phyloP scores from a whole-genome alignment of 2,797 vertebrate genomes.

The Adelosebastes latens region DNA sequence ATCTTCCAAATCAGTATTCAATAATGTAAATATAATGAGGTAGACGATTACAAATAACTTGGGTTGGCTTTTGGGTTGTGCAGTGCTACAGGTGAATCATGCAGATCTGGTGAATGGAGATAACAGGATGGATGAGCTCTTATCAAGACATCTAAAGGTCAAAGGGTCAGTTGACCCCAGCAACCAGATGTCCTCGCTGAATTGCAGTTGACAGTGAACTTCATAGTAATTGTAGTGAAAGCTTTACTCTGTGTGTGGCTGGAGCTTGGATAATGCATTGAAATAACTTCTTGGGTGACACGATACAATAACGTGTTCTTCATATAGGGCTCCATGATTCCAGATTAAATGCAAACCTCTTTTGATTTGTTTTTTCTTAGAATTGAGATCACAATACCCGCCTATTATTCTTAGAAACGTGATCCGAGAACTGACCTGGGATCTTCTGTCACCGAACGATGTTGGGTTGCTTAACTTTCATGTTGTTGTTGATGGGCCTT shows the following conservation, averaged over 20 bases:
- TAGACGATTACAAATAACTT: neutral
- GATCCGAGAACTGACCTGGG: neutral
- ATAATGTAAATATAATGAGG: neutral
- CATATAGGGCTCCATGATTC: neutral
- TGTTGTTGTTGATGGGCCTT: slow-evolving; percentile 6
- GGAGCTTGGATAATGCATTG: neutral
- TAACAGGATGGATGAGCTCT: neutral
- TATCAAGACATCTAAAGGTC: neutral
- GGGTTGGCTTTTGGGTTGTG: neutral
- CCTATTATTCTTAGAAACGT: neutral
- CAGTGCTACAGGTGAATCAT: neutral
- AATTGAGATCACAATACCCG: neutral
- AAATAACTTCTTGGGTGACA: neutral
- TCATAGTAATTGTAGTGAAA: neutral
- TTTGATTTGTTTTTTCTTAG: neutral
- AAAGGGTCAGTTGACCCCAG: neutral
- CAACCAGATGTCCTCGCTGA: neutral
- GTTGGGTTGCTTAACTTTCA: slow-evolving; percentile 5
- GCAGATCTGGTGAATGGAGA: neutral
- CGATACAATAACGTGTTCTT: neutral
- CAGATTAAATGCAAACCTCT: neutral
- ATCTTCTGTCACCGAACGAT: neutral
- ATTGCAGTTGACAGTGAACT: neutral
- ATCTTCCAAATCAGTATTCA: neutral
- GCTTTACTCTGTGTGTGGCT: neutral